Evolutionary conservation across 2,797 vertebrate genomes (phyloP), one percentile per base, ranked within the genome.

Genomic region (Pterois miles): DNA sequence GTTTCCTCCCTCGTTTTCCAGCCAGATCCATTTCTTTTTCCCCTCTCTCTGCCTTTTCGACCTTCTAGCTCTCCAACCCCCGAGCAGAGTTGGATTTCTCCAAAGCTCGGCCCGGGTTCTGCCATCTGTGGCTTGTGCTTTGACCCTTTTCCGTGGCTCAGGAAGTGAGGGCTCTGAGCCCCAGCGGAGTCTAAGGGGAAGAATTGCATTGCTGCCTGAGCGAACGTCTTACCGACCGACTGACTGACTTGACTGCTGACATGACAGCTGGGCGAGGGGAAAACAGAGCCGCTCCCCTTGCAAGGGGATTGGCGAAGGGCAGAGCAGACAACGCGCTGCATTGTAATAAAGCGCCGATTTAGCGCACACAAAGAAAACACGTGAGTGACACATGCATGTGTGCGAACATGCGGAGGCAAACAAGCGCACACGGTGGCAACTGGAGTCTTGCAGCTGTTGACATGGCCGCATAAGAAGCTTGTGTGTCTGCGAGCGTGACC

Each of bases 81-180:
- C 40, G 78, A 71, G 72, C 78, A 81, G 72, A 91, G 84, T 84
- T 87, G 71, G 80, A 88, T 89, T 91, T 89, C 89, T 91, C 34
- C 83, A 78, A 74, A 89, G 58, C 83, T 63, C 71, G 12, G 83
- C 38, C 85, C 3, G 52, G 67, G 48, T 83, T 87, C 81, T 86
- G 83, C 91, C 93, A 91, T 93, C 86, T 92, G 91, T 84, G 91
- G 80, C 73, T 86, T 91, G 88, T 86, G 87, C 87, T 91, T 78
- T 92, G 91, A 94, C 91, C 90, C 86, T 87, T 88, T 91, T 88
- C 89, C 81, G 18, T 62, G 65, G 83, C 83, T 86, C 86, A 89
- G 93, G 90, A 91, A 92, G 89, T 81, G 54, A 72, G 81, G 60
- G 84, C 85, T 89, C 82, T 76, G 27, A 82, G 70, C 79, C 33